Conservation (phyloP, 2,888 invertebrate species). For the Ophion slaviceki region DNA sequence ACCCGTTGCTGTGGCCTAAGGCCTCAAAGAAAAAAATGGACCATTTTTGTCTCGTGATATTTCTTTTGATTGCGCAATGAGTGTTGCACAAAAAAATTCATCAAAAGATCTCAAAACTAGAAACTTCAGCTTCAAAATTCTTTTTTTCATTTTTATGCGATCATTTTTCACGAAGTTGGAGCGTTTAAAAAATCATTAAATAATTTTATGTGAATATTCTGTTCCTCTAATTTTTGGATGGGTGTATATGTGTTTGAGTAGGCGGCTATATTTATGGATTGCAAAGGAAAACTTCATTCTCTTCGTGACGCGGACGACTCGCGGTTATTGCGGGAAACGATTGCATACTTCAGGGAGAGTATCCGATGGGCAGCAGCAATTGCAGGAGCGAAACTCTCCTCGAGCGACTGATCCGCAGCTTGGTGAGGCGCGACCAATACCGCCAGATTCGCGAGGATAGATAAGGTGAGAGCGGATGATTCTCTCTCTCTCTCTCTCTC, state of each 20-base stretch:
- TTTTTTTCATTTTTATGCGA: no score
- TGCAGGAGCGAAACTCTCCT: conserved; percentile 25
- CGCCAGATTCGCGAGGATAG: conserved; percentile 47
- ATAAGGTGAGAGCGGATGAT: conserved; percentile 50
- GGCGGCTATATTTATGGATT: not conserved
- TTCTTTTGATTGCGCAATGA: no score
- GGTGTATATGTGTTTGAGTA: not conserved
- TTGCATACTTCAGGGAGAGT: conserved; percentile 22
- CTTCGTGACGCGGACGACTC: conserved; percentile 9
- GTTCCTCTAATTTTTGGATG: not conserved
- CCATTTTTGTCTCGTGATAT: no score
- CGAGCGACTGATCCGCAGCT: conserved; percentile 43
- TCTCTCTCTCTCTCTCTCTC: conserved; percentile 20
- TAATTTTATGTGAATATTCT: no score
- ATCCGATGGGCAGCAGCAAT: conserved; percentile 32
- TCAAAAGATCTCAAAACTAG: no score
- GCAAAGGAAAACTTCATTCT: conserved; percentile 13
- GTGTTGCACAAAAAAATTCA: no score
- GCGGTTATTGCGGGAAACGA: conserved; percentile 26
- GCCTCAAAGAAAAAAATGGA: no score
- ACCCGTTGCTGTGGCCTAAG: no score
- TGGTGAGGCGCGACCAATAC: conserved; percentile 57
- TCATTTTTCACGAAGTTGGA: no score
- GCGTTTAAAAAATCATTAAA: no score
- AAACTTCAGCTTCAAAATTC: no score